A percentile compares a stretch with the other conserved stretches of the same genome.
Conservation (phyloP, 2,797 vertebrate genomes). For the Typhlichthys eigenmanni region DNA sequence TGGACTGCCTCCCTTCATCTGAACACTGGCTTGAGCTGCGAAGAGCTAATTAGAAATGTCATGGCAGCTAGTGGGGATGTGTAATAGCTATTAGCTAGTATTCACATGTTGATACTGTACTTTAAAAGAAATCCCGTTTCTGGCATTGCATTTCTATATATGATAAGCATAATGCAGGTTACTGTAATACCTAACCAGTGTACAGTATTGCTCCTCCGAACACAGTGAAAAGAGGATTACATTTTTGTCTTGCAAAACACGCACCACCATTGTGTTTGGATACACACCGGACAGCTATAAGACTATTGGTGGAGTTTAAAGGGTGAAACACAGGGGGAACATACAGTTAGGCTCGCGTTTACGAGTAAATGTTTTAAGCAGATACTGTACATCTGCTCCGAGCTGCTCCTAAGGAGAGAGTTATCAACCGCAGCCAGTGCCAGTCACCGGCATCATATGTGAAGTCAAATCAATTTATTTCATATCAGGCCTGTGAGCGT, state of each 20-base stretch:
- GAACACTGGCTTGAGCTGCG: constrained; percentile 33
- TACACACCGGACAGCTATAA: background rate
- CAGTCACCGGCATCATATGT: constrained; percentile 71
- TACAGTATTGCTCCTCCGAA: no score
- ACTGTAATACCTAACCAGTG: no score
- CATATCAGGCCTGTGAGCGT: constrained; percentile 70
- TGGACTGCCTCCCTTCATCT: background rate
- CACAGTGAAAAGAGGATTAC: background rate
- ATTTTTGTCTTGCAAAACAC: background rate
- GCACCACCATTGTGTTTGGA: background rate
- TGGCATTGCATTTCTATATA: no score
- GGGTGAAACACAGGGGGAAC: constrained; percentile 24
- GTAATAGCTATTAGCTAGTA: no score
- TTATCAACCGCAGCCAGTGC: constrained; percentile 78
- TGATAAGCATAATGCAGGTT: no score
- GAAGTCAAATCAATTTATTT: constrained; percentile 82
- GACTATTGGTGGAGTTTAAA: constrained; percentile 5
- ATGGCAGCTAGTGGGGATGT: background rate
- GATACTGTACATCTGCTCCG: constrained; percentile 69
- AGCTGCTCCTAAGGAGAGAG: constrained; percentile 72
- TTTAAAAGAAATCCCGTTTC: no score
- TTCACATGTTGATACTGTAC: no score
- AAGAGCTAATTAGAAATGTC: constrained; percentile 7
- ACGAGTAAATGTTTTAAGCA: constrained; percentile 70
- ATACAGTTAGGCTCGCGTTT: constrained; percentile 36